Evolutionary conservation across 2,888 invertebrate species (phyloP).

Genomic region (Chrysolina americana): DNA sequence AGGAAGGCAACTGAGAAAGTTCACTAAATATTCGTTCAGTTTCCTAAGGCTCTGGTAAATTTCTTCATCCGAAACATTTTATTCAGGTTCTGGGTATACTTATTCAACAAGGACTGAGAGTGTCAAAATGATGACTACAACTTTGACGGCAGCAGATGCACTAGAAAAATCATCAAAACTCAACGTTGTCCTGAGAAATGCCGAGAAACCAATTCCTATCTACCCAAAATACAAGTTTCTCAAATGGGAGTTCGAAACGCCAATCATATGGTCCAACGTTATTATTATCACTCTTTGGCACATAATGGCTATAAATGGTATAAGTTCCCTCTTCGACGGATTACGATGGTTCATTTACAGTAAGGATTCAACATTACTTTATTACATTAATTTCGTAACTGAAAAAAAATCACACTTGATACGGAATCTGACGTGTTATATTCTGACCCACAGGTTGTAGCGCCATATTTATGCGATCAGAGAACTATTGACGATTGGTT

Average conservation of each 20-base stretch:
- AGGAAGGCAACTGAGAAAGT: too few species aligned
- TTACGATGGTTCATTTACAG: constrained; percentile 49
- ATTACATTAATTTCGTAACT: too few species aligned
- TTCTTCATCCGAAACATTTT: background rate
- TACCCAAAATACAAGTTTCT: constrained; percentile 52
- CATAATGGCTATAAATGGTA: constrained; percentile 45
- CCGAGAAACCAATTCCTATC: constrained; percentile 28
- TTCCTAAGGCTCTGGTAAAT: too few species aligned
- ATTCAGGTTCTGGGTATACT: background rate
- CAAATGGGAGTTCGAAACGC: constrained; percentile 57
- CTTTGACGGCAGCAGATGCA: background rate
- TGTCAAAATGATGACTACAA: constrained; percentile 21
- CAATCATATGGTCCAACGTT: constrained; percentile 56
- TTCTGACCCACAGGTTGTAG: too few species aligned
- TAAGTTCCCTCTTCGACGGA: constrained; percentile 41
- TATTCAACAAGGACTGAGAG: background rate
- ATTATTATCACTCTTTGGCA: constrained; percentile 52
- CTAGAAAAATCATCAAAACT: background rate
- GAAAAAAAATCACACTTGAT: too few species aligned
- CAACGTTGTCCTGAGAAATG: background rate
- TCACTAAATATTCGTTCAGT: too few species aligned
- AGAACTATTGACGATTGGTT: too few species aligned
- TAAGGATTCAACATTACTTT: constrained; percentile 42
- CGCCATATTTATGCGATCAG: too few species aligned
- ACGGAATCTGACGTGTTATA: too few species aligned